Evolutionary conservation across 1,140 invertebrate species (phyloP).

Genomic region (Aphelenchoides besseyi): DNA sequence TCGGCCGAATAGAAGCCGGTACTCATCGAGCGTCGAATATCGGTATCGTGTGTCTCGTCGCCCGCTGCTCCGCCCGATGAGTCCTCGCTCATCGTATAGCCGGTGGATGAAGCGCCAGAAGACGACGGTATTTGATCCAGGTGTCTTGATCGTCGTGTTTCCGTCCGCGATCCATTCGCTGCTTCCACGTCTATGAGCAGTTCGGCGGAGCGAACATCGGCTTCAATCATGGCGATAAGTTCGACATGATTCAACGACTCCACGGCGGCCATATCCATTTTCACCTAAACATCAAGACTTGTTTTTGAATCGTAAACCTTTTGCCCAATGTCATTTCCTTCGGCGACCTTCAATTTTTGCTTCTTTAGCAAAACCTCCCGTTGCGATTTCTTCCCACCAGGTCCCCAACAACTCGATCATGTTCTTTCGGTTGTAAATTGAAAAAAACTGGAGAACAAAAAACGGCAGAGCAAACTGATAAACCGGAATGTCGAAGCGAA

Average conservation of each 20-base stretch:
- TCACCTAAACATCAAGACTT: conserved; percentile 48
- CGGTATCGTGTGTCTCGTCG: not conserved
- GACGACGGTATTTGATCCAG: conserved; percentile 13
- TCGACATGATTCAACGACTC: conserved; percentile 48
- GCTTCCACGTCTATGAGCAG: not conserved
- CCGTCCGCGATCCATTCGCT: too few relatives aligned
- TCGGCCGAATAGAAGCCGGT: conserved; percentile 17
- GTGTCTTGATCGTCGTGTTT: not conserved
- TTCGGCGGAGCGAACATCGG: conserved; percentile 50
- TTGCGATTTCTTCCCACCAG: too few relatives aligned
- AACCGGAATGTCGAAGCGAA: too few relatives aligned
- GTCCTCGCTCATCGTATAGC: conserved; percentile 5
- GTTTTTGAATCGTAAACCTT: too few relatives aligned
- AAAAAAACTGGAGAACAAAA: too few relatives aligned
- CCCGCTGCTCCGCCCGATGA: not conserved
- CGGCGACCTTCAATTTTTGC: too few relatives aligned
- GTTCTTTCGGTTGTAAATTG: too few relatives aligned
- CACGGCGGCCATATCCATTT: conserved; percentile 61
- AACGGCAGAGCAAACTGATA: too few relatives aligned
- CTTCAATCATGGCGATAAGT: conserved; percentile 36
- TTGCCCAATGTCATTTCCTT: too few relatives aligned
- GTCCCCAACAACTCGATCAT: too few relatives aligned
- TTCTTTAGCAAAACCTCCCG: too few relatives aligned
- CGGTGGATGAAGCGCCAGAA: conserved; percentile 10
- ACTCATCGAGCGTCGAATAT: conserved; percentile 5